phyloP scores from a whole-genome alignment of 2,888 invertebrate genomes.

The Theristus sp. region DNA sequence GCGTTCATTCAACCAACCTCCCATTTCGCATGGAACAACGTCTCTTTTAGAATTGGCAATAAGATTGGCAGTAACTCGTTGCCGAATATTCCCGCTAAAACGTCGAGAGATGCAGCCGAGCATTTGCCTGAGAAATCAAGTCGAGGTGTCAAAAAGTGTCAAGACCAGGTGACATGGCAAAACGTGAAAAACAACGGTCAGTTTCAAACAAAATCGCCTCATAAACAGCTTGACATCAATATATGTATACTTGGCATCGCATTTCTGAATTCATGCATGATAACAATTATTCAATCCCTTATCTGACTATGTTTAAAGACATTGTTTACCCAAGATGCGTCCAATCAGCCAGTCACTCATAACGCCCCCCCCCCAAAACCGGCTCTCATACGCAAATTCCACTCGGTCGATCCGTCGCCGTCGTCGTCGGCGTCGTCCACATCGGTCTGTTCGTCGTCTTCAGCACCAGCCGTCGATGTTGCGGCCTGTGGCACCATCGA shows the following conservation, averaged over 20 bases:
- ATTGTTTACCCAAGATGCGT: no score
- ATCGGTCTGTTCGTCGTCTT: background rate
- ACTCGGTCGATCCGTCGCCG: constrained; percentile 77
- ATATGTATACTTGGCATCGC: no score
- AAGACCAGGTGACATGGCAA: background rate
- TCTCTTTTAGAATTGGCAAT: constrained; percentile 86
- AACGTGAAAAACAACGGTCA: background rate
- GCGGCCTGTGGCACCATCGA: no score
- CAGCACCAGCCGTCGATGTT: no score
- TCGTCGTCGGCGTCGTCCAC: constrained; percentile 40
- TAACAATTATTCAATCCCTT: no score
- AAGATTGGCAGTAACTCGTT: constrained; percentile 81
- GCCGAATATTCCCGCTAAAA: constrained; percentile 84
- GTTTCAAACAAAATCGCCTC: background rate
- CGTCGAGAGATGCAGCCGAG: constrained; percentile 91
- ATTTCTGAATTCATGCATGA: no score
- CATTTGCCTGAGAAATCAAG: constrained; percentile 52
- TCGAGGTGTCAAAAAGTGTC: background rate
- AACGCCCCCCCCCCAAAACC: no score
- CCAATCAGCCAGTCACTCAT: no score
- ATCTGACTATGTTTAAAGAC: no score
- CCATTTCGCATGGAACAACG: constrained; percentile 85
- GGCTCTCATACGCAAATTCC: constrained; percentile 71
- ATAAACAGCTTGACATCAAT: no score
- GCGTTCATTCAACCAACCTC: constrained; percentile 45